These are phyloP conservation scores for Dendrocincla fuliginosa DNA, from an alignment of 2,797 vertebrate genomes.

Conservation along the genomic window DNA sequence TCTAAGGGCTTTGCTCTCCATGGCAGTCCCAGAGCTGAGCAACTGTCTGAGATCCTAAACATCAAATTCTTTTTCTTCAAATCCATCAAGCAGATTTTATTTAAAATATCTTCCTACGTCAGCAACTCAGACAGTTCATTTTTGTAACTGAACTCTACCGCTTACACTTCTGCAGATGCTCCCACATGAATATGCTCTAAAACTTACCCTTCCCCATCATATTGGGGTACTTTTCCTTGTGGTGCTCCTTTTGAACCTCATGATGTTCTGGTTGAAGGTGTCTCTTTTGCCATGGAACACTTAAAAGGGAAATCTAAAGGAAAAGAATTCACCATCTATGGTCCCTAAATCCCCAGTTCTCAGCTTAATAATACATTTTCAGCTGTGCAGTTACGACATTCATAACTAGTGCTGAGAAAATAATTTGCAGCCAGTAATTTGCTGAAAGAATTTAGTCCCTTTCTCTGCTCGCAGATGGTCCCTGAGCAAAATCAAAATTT, in stretches of 20 bases:
- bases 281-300: background rate
- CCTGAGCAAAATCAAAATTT: conserved; percentile 69
- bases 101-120: background rate
- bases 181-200: background rate
- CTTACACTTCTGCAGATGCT: background rate
- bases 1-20: accelerated
- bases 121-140: background rate
- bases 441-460: conserved; percentile 61
- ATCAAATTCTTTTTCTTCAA: background rate
- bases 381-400: conserved; percentile 57
- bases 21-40: background rate
- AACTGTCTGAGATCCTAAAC: background rate
- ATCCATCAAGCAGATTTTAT: background rate
- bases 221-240: background rate
- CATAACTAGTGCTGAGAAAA: conserved; percentile 60
- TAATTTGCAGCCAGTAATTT: conserved; percentile 69
- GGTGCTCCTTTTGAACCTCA: background rate
- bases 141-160: background rate
- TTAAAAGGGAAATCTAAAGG: background rate
- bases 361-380: conserved; percentile 62
- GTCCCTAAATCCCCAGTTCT: conserved; percentile 50
- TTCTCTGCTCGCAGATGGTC: conserved; percentile 67
- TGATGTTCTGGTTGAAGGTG: background rate
- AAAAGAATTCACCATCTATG: background rate
- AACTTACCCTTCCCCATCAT: background rate